These are phyloP conservation scores for Drosophila suzukii DNA, from an alignment of 1,140 invertebrate species.

Conservation along the genomic window DNA sequence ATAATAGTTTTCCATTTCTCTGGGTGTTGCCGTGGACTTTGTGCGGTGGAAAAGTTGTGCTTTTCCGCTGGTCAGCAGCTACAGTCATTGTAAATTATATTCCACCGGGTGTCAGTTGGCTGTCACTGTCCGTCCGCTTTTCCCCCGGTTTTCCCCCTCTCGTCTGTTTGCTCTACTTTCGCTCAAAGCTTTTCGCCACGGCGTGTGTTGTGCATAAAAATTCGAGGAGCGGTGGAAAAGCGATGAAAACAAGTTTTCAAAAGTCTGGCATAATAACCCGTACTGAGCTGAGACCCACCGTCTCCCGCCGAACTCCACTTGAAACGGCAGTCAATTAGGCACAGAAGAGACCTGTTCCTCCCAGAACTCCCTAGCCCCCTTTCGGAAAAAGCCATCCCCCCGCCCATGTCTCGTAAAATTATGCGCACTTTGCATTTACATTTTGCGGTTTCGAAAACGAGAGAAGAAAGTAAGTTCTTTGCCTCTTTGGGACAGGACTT, in stretches of 20 bases:
- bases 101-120: constrained; percentile 65
- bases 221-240: constrained; percentile 3
- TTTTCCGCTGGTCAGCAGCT: constrained; percentile 37
- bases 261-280: constrained; percentile 60
- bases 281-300: not conserved
- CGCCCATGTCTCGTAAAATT: constrained; percentile 51
- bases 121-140: constrained; percentile 14
- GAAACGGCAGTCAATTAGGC: constrained; percentile 64
- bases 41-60: constrained; percentile 46
- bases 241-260: constrained; percentile 53
- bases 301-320: constrained; percentile 28
- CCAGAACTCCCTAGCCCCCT: not conserved
- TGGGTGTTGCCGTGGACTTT: constrained; percentile 12
- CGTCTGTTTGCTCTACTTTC: constrained; percentile 7
- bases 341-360: constrained; percentile 53
- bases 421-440: constrained; percentile 76
- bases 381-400: not conserved
- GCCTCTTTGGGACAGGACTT: constrained; percentile 42
- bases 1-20: constrained; percentile 19
- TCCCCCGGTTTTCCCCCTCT: not conserved
- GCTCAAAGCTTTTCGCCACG: constrained; percentile 1
- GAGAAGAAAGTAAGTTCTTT: constrained; percentile 24
- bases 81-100: constrained; percentile 65
- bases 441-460: constrained; percentile 67
- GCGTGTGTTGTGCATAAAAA: constrained; percentile 51